Conservation (phyloP, 1,140 invertebrate genomes). For the Drosophila seguyi region DNA sequence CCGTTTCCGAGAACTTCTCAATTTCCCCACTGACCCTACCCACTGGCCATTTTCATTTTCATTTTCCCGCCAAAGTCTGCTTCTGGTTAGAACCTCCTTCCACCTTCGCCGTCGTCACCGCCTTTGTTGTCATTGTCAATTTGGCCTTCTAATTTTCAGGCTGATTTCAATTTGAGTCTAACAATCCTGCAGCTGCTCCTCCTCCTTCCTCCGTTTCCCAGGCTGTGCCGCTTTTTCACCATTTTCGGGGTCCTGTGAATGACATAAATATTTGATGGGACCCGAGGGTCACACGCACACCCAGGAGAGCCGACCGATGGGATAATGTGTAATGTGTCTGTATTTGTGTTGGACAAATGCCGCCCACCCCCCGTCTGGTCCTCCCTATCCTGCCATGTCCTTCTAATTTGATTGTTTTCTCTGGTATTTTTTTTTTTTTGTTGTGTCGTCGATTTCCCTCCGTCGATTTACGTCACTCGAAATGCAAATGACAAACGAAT, state of each 20-base stretch:
- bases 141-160: slow-evolving; percentile 74
- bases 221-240: neutral
- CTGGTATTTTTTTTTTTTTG: slow-evolving; percentile 4
- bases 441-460: slow-evolving; percentile 15
- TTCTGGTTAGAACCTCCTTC: neutral
- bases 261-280: slow-evolving; percentile 60
- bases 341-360: slow-evolving; percentile 50
- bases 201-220: neutral
- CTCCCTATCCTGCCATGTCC: neutral
- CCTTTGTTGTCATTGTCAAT: slow-evolving; percentile 65
- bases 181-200: neutral
- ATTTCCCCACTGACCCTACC: neutral
- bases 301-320: slow-evolving; percentile 1
- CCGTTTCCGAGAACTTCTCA: neutral
- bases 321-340: slow-evolving; percentile 57
- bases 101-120: neutral
- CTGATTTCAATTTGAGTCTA: slow-evolving; percentile 65
- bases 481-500: slow-evolving; percentile 76
- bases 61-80: neutral
- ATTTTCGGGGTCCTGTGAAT: slow-evolving; percentile 41
- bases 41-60: slow-evolving; percentile 7
- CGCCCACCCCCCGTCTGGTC: neutral
- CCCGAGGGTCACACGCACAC: slow-evolving; percentile 30
- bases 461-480: slow-evolving; percentile 68
- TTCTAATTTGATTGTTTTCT: slow-evolving; percentile 67